Evolutionary conservation across 2,888 invertebrate genomes (phyloP).

Genomic region (Bembecia ichneumoniformis): DNA sequence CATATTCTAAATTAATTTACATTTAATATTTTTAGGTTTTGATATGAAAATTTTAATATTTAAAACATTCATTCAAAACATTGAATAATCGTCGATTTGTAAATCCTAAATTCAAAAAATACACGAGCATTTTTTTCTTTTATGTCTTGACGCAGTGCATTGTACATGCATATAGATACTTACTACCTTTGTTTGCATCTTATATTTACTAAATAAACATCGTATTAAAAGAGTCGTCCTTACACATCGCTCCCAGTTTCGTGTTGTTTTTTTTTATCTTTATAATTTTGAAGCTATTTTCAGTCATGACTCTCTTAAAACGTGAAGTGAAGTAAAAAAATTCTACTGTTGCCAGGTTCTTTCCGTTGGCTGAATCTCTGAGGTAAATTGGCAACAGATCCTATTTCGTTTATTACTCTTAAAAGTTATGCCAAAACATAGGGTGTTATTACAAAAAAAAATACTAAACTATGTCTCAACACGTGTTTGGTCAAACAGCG

Average conservation of each 20-base stretch:
- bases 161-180: slow-evolving; percentile 39
- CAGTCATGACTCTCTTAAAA: slow-evolving; percentile 22
- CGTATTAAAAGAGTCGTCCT: slow-evolving; percentile 11
- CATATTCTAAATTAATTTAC: no score
- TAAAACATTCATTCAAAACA: no score
- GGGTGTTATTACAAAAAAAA: no score
- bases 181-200: slow-evolving; percentile 33
- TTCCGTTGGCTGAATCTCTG: slow-evolving; percentile 23
- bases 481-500: no score
- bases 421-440: slow-evolving; percentile 20
- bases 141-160: slow-evolving; percentile 35
- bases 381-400: slow-evolving; percentile 34
- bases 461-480: no score
- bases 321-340: slow-evolving; percentile 19
- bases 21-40: no score
- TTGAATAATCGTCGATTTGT: no score
- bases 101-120: no score
- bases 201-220: slow-evolving; percentile 36
- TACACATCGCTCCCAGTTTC: no score
- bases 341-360: slow-evolving; percentile 28
- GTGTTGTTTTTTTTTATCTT: no score
- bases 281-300: slow-evolving; percentile 16
- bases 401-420: slow-evolving; percentile 21
- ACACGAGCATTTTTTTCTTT: no score
- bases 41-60: no score